A percentile compares a stretch with the other conserved stretches of the same genome.
These are phyloP conservation scores for Drosophila teissieri DNA, from an alignment of 1,140 invertebrate genomes.

Conservation along the genomic window DNA sequence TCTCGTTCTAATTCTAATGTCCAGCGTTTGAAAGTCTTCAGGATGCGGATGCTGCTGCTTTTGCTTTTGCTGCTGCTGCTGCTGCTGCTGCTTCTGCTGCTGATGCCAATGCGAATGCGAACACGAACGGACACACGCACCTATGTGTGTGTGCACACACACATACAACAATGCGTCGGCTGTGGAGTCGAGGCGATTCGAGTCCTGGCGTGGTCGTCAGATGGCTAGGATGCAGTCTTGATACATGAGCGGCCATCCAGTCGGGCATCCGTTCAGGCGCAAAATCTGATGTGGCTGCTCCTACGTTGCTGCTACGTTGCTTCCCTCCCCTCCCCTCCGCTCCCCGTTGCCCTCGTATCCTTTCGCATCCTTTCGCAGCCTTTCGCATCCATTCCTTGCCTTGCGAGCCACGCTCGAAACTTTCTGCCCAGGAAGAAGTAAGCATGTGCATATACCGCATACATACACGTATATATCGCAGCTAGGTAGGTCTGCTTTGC, in stretches of 20 bases:
- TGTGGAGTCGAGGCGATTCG: conserved; percentile 15
- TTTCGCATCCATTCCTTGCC: conserved; percentile 13
- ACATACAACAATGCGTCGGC: conserved; percentile 12
- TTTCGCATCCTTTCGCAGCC: conserved; percentile 5
- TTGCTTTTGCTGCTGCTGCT: no score
- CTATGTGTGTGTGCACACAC: background rate
- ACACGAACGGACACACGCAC: conserved; percentile 18
- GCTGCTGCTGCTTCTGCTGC: conserved; percentile 1
- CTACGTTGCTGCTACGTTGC: conserved; percentile 51
- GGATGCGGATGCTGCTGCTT: conserved; percentile 42
- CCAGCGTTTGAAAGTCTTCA: conserved; percentile 68
- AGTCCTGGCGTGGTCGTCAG: conserved; percentile 44
- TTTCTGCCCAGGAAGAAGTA: conserved; percentile 52
- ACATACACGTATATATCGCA: conserved; percentile 25
- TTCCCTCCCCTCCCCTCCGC: background rate
- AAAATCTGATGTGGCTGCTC: conserved; percentile 65
- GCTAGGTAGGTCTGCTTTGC: conserved; percentile 44
- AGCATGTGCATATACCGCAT: conserved; percentile 40
- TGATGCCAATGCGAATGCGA: conserved; percentile 34
- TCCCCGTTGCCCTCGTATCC: background rate
- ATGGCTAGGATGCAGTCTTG: conserved; percentile 69
- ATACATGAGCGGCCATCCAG: conserved; percentile 57
- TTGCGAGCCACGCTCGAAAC: conserved; percentile 48
- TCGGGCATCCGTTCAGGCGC: conserved; percentile 53
- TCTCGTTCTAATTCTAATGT: conserved; percentile 65